phyloP scores from a whole-genome alignment of 2,113 vertebrate genomes.

The Jaculus jaculus region DNA sequence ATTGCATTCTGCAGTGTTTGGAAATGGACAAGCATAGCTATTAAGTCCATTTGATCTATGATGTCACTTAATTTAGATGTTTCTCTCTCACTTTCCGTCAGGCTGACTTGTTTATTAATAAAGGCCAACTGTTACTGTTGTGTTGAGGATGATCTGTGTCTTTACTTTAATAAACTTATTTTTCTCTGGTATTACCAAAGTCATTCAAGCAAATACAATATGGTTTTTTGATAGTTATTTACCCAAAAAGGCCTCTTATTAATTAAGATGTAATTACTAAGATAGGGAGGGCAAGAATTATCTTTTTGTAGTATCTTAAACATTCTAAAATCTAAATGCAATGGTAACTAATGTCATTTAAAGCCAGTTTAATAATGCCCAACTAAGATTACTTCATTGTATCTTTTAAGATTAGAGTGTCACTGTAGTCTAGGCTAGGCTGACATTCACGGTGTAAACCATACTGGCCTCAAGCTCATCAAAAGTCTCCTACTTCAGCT shows the following conservation, averaged over 20 bases:
- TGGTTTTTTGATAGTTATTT: background rate
- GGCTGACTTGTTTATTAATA: too few relatives aligned
- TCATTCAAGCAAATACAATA: background rate
- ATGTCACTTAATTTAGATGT: too few relatives aligned
- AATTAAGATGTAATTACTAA: background rate
- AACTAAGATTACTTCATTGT: background rate
- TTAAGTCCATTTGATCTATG: too few relatives aligned
- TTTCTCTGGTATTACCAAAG: background rate
- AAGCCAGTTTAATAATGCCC: background rate
- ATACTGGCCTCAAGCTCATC: background rate
- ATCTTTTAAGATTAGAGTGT: background rate
- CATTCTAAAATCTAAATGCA: background rate
- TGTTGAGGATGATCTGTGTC: too few relatives aligned
- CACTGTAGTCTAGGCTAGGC: background rate
- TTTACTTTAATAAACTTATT: too few relatives aligned
- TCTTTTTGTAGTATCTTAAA: background rate
- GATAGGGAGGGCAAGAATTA: fast-evolving
- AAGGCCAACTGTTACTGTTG: too few relatives aligned
- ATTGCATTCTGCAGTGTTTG: too few relatives aligned
- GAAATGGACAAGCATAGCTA: too few relatives aligned
- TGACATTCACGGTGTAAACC: background rate
- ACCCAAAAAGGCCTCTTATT: background rate
- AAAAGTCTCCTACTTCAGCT: background rate
- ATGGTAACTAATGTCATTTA: background rate
- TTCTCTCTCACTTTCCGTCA: too few relatives aligned